Evolutionary conservation across 1,140 invertebrate genomes (phyloP).

Genomic region (Ceratina calcarata): DNA sequence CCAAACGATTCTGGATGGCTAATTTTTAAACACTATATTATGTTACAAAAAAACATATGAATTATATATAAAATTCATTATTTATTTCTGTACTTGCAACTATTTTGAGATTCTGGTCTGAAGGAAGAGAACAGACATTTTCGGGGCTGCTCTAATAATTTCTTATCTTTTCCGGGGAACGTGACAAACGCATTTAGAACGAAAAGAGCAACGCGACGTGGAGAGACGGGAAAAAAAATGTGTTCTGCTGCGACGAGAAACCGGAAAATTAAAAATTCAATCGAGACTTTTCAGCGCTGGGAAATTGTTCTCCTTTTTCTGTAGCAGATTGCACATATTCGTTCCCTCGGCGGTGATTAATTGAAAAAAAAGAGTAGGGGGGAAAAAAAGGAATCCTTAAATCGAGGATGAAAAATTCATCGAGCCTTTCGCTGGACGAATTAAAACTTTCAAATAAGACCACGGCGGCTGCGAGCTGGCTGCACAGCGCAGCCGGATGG

Average conservation of each 20-base stretch:
- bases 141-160: neutral
- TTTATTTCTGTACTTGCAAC: no score
- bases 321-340: neutral
- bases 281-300: neutral
- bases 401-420: slow-evolving; percentile 23
- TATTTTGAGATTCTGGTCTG: no score
- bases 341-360: neutral
- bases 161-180: neutral
- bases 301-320: slow-evolving; percentile 9
- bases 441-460: slow-evolving; percentile 26
- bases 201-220: neutral
- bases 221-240: neutral
- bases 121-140: no score
- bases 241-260: neutral
- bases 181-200: neutral
- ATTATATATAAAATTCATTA: no score
- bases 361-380: slow-evolving; percentile 4
- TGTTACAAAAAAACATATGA: no score
- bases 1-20: no score
- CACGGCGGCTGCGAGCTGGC: no score
- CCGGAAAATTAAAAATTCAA: slow-evolving; percentile 34
- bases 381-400: neutral
- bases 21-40: no score
- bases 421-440: neutral
- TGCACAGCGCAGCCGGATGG: no score